phyloP scores from a whole-genome alignment of 64 coral and sea anemone species.

The Montipora cactus region DNA sequence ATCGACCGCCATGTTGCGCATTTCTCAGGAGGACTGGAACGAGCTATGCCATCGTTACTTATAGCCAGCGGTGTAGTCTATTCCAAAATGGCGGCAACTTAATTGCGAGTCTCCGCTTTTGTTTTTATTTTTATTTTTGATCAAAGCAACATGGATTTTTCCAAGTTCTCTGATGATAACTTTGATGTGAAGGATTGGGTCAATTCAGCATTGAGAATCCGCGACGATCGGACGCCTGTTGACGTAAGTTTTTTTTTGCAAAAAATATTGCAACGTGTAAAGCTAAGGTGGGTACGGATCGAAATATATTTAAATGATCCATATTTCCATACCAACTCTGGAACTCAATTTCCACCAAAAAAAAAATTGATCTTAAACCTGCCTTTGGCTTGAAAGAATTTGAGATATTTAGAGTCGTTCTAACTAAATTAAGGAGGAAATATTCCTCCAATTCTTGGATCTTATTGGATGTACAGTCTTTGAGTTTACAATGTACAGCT shows the following conservation, averaged over 20 bases:
- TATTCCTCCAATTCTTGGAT: too few relatives aligned
- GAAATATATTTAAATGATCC: background rate
- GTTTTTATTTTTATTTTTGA: background rate
- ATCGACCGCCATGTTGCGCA: too few relatives aligned
- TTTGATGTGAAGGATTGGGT: conserved; percentile 99
- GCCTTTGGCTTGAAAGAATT: too few relatives aligned
- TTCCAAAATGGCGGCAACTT: conserved; percentile 78
- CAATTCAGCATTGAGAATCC: conserved; percentile 91
- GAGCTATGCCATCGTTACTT: conserved; percentile 26
- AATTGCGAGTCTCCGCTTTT: background rate
- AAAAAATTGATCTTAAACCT: too few relatives aligned
- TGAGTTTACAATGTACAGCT: too few relatives aligned
- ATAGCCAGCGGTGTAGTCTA: conserved; percentile 46
- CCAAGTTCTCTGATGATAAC: conserved; percentile 98
- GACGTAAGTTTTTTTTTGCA: conserved; percentile 74
- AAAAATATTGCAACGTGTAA: conserved; percentile 13
- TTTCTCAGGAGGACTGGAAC: background rate
- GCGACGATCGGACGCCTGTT: conserved; percentile 85
- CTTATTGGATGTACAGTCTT: too few relatives aligned
- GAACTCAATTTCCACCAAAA: background rate
- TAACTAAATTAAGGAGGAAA: too few relatives aligned
- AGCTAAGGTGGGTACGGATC: background rate
- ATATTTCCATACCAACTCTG: background rate
- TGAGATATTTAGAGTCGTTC: too few relatives aligned
- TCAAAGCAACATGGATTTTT: conserved; percentile 83